Conservation (phyloP, 2,797 vertebrate genomes). For the Acanthiza pusilla region DNA sequence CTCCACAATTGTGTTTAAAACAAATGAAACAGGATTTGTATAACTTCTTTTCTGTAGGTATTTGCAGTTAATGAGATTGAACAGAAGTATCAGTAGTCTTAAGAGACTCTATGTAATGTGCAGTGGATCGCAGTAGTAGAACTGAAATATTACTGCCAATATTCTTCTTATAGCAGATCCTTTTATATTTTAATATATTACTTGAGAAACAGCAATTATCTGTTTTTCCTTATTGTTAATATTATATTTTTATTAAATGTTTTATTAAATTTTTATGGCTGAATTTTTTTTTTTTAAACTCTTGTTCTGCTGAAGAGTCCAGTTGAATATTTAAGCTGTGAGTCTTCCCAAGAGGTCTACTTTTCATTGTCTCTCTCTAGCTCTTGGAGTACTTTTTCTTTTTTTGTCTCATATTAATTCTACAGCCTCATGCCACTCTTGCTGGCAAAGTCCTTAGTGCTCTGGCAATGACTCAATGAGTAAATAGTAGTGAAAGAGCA, state of each 20-base stretch:
- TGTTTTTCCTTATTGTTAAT: not conserved
- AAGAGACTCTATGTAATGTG: not conserved
- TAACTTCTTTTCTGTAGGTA: not conserved
- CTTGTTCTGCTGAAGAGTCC: not conserved
- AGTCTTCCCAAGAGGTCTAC: not conserved
- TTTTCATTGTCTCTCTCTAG: not conserved
- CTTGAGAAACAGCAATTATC: not conserved
- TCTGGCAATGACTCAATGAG: not conserved
- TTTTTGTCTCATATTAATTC: not conserved
- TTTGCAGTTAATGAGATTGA: not conserved
- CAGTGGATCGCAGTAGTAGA: not conserved
- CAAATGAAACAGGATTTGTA: slow-evolving; percentile 1
- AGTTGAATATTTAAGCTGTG: not conserved
- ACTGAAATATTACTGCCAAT: not conserved
- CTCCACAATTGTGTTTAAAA: not conserved
- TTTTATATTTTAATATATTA: not conserved
- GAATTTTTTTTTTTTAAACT: not conserved
- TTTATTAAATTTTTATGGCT: not conserved
- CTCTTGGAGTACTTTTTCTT: not conserved
- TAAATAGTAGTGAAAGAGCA: not conserved
- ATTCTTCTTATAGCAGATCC: not conserved
- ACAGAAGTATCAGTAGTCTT: not conserved
- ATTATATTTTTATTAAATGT: not conserved
- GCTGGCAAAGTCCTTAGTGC: not conserved
- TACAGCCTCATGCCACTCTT: not conserved